These are phyloP conservation scores for Trichoplusia ni DNA, from an alignment of 1,140 invertebrate genomes.

Conservation along the genomic window DNA sequence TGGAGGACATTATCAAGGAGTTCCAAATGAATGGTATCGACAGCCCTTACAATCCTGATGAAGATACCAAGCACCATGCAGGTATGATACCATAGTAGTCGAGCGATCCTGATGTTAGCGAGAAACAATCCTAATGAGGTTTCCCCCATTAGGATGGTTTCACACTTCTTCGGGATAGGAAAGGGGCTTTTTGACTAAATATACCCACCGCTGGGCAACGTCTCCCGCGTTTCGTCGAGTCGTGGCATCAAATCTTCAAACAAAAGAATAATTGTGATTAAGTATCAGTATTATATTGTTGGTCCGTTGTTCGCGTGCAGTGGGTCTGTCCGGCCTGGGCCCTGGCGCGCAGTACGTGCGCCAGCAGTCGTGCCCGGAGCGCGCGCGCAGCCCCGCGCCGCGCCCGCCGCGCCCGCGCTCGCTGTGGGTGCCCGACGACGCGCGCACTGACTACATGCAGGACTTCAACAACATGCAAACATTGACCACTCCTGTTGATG, in stretches of 20 bases:
- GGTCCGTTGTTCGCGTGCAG: conserved; percentile 13
- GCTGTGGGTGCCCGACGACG: neutral
- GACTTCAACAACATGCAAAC: neutral
- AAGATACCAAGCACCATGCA: conserved; percentile 28
- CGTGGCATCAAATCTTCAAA: no score
- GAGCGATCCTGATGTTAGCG: no score
- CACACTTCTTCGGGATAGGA: no score
- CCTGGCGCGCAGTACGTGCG: conserved; percentile 47
- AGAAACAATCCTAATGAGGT: no score
- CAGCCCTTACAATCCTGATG: conserved; percentile 59
- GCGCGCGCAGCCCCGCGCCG: conserved; percentile 43
- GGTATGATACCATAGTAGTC: no score
- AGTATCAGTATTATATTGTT: neutral
- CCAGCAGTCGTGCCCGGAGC: conserved; percentile 65
- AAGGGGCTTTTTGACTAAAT: no score
- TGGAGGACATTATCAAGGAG: conserved; percentile 60
- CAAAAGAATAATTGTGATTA: no score
- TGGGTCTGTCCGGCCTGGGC: conserved; percentile 41
- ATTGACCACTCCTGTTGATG: conserved; percentile 10
- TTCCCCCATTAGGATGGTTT: no score
- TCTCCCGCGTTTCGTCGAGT: no score
- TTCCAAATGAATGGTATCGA: conserved; percentile 64
- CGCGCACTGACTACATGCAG: neutral
- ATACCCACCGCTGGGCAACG: no score
- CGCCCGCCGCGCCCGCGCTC: conserved; percentile 27